phyloP scores from a whole-genome alignment of 2,113 vertebrate genomes.

The Copsychus sechellarum region DNA sequence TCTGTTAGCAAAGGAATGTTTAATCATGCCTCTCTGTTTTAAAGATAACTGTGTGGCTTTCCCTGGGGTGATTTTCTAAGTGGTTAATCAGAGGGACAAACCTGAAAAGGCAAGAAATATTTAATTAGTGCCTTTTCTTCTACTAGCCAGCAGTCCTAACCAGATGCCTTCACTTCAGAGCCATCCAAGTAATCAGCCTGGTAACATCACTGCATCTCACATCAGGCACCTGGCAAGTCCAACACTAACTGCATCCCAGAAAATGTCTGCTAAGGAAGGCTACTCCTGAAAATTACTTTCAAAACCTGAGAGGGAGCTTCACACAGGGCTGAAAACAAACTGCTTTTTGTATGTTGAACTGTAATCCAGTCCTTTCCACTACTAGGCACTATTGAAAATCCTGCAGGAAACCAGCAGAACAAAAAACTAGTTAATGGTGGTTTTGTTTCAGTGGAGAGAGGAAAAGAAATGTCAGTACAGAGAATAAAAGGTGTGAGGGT shows the following conservation, averaged over 20 bases:
- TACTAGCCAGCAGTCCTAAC: not conserved
- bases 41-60: not conserved
- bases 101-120: constrained; percentile 39
- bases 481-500: not conserved
- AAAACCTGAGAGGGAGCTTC: not conserved
- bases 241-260: not conserved
- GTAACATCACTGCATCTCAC: not conserved
- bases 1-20: not conserved
- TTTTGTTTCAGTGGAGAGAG: not conserved
- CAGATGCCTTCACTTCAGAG: constrained; percentile 30
- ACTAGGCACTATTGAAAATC: not conserved
- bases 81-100: constrained; percentile 33
- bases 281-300: constrained; percentile 14
- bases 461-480: not conserved
- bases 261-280: constrained; percentile 38
- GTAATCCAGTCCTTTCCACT: not conserved
- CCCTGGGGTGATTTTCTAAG: not conserved
- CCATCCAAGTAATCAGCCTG: not conserved
- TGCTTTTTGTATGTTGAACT: not conserved
- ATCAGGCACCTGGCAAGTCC: constrained; percentile 22
- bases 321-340: not conserved
- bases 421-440: not conserved
- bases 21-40: not conserved
- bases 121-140: constrained; percentile 42
- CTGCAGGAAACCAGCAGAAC: not conserved